Conservation (phyloP, 2,113 vertebrate genomes). For the Pao palembangensis region DNA sequence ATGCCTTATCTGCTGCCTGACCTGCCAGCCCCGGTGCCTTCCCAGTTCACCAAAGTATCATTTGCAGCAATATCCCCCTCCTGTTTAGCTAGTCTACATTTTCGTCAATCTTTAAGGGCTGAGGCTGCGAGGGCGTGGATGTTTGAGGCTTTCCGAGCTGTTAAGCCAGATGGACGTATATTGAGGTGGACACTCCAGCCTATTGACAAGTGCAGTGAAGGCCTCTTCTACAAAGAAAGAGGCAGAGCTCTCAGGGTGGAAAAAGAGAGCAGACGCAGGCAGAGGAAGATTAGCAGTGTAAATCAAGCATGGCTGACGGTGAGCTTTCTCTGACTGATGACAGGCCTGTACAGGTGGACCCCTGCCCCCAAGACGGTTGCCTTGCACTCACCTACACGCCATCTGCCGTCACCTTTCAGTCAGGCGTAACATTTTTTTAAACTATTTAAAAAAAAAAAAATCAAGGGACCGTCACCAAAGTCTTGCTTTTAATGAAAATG, state of each 20-base stretch:
- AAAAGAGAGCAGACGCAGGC: constrained; percentile 30
- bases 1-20: constrained; percentile 58
- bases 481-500: no score
- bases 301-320: constrained; percentile 63
- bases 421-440: neutral
- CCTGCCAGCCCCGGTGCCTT: constrained; percentile 32
- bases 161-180: constrained; percentile 47
- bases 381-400: constrained; percentile 13
- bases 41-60: constrained; percentile 41
- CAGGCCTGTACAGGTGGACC: constrained; percentile 63
- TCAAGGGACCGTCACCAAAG: no score
- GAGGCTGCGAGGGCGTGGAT: constrained; percentile 26
- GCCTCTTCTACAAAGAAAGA: constrained; percentile 32
- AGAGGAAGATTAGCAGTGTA: constrained; percentile 54
- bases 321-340: constrained; percentile 56
- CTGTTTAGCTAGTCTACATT: constrained; percentile 13
- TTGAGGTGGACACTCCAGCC: constrained; percentile 34
- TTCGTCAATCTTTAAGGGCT: constrained; percentile 14
- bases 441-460: no score
- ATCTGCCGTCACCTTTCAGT: constrained; percentile 1
- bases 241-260: constrained; percentile 22
- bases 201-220: constrained; percentile 48
- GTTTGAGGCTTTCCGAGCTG: constrained; percentile 32
- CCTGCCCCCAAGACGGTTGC: constrained; percentile 1
- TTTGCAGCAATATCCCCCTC: constrained; percentile 5